Conservation (phyloP, 92 coral and sea anemone species). For the Bergia sp. region DNA sequence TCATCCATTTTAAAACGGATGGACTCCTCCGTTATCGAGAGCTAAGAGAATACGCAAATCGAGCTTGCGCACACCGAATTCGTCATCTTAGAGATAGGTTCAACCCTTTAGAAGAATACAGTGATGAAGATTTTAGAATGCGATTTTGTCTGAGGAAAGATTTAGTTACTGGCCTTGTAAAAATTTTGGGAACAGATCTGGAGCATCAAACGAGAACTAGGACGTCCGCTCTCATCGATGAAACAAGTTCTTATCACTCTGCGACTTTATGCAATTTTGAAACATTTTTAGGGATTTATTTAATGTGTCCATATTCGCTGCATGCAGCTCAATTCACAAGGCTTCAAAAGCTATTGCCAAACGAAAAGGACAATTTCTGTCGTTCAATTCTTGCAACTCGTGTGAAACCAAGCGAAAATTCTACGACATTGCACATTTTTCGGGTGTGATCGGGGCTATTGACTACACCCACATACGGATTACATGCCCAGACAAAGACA, state of each 20-base stretch:
- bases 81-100: too few species aligned
- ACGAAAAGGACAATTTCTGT: conserved; percentile 25
- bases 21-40: conserved; percentile 43
- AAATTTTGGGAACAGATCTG: conserved; percentile 24
- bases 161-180: conserved; percentile 6
- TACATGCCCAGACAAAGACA: conserved; percentile 41
- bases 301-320: conserved; percentile 45
- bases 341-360: conserved; percentile 39
- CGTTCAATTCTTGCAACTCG: conserved; percentile 42
- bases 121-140: conserved; percentile 25
- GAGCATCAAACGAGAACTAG: conserved; percentile 34
- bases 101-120: too few species aligned
- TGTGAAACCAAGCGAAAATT: conserved; percentile 46
- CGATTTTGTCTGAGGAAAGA: conserved; percentile 10
- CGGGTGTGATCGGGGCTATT: conserved; percentile 49
- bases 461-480: conserved; percentile 49
- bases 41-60: conserved; percentile 41
- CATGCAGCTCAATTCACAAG: conserved; percentile 45
- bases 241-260: conserved; percentile 29
- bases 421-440: conserved; percentile 32
- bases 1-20: conserved; percentile 47
- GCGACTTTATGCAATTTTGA: conserved; percentile 18
- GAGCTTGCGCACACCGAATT: background rate
- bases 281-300: conserved; percentile 40
- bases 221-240: conserved; percentile 37